Evolutionary conservation across 2,888 invertebrate species (phyloP), one percentile per base, ranked within the genome.

Genomic region (Tiphia femorata): DNA sequence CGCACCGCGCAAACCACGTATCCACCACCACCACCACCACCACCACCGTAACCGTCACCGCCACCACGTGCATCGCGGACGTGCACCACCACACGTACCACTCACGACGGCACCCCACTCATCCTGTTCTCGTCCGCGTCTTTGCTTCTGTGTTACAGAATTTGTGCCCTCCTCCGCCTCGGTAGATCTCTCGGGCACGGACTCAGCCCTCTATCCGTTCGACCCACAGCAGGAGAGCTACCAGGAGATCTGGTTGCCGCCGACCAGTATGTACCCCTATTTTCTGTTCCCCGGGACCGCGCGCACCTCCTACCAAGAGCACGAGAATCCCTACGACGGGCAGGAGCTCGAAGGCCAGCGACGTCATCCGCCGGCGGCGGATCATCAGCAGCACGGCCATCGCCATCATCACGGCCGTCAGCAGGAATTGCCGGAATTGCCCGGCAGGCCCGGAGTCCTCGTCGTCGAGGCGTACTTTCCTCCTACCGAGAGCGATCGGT

Each of bases 271-370:
- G 76, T 86, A 85, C 77, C 88, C 88, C 65, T 87, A 87, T 82
- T 88, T 88, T 85, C 85, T 89, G 72, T 88, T 87, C 80, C 88
- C 89, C 72, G 86, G 84, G 81, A 64, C 85, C 84, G 77, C 85
- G 84, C 69, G 76, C 70, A 75, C 75, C 63, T 73, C 75, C 67
- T 76, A 73, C 73, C 72, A 76, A 73, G 79, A 78, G 55, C 71
- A 73, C 62, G 37, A 35, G 37, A 17, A 10, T 8, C 38, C 38
- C 10, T 38, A 38, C 33, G 33, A 33, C 3, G 8, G 17, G 57
- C 70, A 68, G 64, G 68, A 69, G 55, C 62, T 70, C 69, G 67
- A 75, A 52, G 65, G 63, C 60, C 69, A 64, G 55, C 74, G 74
- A 60, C 61, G 72, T n/a, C n/a, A n/a, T n/a, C n/a, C n/a, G n/a